Conservation (phyloP, 2,113 vertebrate genomes). For the Stegostoma tigrinum region DNA sequence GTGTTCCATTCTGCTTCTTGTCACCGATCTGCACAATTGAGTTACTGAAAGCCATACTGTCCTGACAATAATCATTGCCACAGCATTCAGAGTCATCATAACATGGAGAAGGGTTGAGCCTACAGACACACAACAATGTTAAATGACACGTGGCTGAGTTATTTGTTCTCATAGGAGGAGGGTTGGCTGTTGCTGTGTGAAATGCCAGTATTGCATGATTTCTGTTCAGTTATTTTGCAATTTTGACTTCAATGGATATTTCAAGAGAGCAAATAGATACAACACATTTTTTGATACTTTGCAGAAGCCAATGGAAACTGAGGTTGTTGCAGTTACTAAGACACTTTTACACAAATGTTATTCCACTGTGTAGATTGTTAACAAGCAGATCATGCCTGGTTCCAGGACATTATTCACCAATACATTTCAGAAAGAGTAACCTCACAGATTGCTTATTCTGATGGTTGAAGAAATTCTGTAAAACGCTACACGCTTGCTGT, state of each 20-base stretch:
- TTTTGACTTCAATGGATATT: neutral
- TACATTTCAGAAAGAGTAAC: neutral
- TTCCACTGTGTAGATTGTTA: neutral
- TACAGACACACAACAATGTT: neutral
- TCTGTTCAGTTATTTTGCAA: neutral
- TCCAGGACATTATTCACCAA: neutral
- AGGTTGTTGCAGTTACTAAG: neutral
- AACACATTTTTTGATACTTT: neutral
- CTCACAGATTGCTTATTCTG: neutral
- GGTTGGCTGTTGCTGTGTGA: neutral
- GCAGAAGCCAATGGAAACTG: neutral
- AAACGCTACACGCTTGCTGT: neutral
- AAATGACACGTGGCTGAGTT: neutral
- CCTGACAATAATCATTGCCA: neutral
- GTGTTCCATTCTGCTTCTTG: too few relatives aligned
- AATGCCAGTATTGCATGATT: neutral
- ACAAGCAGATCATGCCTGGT: neutral
- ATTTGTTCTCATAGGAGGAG: neutral
- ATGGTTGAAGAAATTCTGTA: neutral
- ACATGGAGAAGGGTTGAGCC: neutral
- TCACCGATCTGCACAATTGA: neutral
- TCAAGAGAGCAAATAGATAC: neutral
- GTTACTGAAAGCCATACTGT: neutral
- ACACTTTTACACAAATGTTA: neutral
- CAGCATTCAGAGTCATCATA: neutral